Conservation (phyloP, 2,888 invertebrate genomes). For the Agriopis leucophaearia region DNA sequence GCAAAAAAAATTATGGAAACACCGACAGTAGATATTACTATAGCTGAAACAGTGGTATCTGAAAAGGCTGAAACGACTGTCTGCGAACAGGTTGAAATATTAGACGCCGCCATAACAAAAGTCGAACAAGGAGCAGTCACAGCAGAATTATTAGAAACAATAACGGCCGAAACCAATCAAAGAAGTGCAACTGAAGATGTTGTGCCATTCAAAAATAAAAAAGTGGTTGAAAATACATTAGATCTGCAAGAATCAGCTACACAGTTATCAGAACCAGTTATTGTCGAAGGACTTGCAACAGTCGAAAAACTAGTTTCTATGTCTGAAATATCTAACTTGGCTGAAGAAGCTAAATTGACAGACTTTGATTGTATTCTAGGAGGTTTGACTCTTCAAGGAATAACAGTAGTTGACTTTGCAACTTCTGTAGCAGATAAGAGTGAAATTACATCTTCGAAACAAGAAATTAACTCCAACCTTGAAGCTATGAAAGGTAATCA, state of each 20-base stretch:
- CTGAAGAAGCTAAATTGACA: conserved; percentile 8
- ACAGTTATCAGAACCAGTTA: conserved; percentile 10
- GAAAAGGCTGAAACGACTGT: conserved; percentile 32
- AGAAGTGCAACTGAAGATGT: conserved; percentile 6
- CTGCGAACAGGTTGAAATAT: conserved; percentile 36
- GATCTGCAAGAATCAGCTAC: conserved; percentile 20
- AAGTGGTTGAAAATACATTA: background rate
- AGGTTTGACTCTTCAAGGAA: conserved; percentile 18
- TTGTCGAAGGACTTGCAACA: conserved; percentile 35
- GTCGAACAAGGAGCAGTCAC: background rate
- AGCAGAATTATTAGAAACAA: conserved; percentile 12
- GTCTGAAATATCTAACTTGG: conserved; percentile 9
- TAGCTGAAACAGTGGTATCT: conserved; percentile 30
- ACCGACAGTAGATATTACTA: conserved; percentile 13
- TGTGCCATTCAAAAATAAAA: conserved; percentile 4
- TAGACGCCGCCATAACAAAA: conserved; percentile 4
- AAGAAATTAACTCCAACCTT: background rate
- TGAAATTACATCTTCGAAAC: background rate
- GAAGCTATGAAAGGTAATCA: conserved; percentile 22
- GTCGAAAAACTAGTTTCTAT: conserved; percentile 19
- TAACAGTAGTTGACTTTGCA: conserved; percentile 23
- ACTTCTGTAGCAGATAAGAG: background rate
- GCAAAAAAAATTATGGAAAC: conserved; percentile 21
- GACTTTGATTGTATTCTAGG: conserved; percentile 25
- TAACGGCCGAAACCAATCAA: conserved; percentile 7